Evolutionary conservation across 2,888 invertebrate genomes (phyloP), one percentile per base, ranked within the genome.

Genomic region (Pasiphila rectangulata): DNA sequence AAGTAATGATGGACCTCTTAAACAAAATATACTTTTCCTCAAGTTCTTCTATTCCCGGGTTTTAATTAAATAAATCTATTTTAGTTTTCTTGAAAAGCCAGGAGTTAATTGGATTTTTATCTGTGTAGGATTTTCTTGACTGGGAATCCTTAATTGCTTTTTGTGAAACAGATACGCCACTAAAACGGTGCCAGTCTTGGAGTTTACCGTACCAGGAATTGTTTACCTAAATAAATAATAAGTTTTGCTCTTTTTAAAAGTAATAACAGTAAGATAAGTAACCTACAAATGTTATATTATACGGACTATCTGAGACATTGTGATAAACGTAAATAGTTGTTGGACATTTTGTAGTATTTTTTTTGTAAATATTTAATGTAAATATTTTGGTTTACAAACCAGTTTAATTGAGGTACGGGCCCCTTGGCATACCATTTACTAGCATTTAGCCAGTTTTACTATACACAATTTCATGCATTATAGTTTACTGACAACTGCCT

Each of bases 401-500:
- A 4, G 21, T 6, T 21, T n/a, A n/a, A n/a, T n/a, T n/a, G n/a
- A n/a, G n/a, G n/a, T n/a, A n/a, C n/a, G n/a, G n/a, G n/a, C n/a
- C n/a, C n/a, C n/a, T n/a, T n/a, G n/a, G n/a, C n/a, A n/a, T n/a
- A n/a, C n/a, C n/a, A n/a, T n/a, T n/a, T n/a, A n/a, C n/a, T n/a
- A n/a, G n/a, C n/a, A n/a, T n/a, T n/a, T n/a, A n/a, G n/a, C n/a
- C n/a, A n/a, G n/a, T n/a, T n/a, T n/a, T n/a, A n/a, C n/a, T n/a
- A n/a, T n/a, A n/a, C n/a, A n/a, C n/a, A n/a, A n/a, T 25, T 38
- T 32, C 32, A 44, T 32, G 17, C 4, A 19, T 41, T 46, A 45
- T 49, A 49, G 42, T 45, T 56, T 49, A 40, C 69, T 65, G 61
- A 67, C 63, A 68, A 72, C 67, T 72, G 72, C 66, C 69, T 79